These are phyloP conservation scores for Albula goreensis DNA, from an alignment of 2,113 vertebrate species.

Conservation along the genomic window DNA sequence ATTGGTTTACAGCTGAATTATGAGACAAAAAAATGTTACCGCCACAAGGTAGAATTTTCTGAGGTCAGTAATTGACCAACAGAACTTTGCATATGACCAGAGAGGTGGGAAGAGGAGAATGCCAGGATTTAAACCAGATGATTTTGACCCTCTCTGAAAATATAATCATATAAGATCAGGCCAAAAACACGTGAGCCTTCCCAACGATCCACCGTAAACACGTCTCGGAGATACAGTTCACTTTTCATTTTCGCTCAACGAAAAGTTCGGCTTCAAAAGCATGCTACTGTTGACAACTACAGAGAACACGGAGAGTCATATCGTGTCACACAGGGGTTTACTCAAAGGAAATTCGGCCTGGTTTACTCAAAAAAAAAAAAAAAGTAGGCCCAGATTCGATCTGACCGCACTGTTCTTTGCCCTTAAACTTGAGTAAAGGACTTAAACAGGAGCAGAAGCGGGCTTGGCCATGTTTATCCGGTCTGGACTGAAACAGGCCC, in stretches of 20 bases:
- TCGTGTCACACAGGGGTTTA: too few species aligned
- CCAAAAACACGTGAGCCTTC: background rate
- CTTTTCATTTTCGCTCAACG: background rate
- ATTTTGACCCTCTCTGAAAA: slow-evolving; percentile 19
- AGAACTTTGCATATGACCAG: slow-evolving; percentile 49
- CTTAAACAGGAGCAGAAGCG: background rate
- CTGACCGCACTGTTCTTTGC: background rate
- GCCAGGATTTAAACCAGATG: slow-evolving; percentile 64
- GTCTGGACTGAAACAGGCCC: background rate
- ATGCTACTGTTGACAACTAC: background rate
- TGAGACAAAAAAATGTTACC: slow-evolving; percentile 47
- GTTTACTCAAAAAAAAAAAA: background rate
- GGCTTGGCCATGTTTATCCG: background rate
- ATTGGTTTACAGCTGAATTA: slow-evolving; percentile 54
- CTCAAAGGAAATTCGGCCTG: too few species aligned
- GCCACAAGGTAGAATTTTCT: slow-evolving; percentile 51
- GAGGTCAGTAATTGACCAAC: slow-evolving; percentile 55
- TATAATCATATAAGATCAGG: background rate
- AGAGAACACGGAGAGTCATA: too few species aligned
- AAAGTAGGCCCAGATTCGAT: background rate
- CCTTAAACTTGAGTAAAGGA: background rate
- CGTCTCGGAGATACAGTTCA: background rate
- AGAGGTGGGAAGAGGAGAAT: slow-evolving; percentile 30
- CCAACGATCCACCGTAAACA: background rate
- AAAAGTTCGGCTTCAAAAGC: background rate